These are phyloP conservation scores for Psilopogon haemacephalus DNA, from an alignment of 2,113 vertebrate species.

Conservation along the genomic window DNA sequence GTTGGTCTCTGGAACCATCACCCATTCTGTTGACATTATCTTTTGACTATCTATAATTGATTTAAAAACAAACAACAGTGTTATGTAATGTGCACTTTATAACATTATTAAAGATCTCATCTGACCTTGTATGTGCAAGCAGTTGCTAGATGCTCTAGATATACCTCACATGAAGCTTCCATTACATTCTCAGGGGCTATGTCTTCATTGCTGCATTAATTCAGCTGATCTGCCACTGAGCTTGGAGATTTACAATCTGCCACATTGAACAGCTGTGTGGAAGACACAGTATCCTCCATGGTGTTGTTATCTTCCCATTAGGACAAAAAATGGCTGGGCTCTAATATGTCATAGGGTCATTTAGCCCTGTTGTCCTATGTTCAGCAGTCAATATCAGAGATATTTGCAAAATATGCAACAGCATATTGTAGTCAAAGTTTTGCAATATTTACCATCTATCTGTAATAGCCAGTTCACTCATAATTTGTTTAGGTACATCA, in stretches of 20 bases:
- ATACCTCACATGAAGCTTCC: background rate
- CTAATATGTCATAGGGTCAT: background rate
- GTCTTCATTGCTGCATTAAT: background rate
- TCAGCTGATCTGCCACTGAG: background rate
- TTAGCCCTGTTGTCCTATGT: background rate
- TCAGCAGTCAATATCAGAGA: background rate
- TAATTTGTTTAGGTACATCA: background rate
- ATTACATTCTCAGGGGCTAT: background rate
- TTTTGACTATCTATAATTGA: background rate
- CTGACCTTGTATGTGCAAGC: background rate
- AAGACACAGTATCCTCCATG: background rate
- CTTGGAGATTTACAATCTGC: background rate
- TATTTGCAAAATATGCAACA: background rate
- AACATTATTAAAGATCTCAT: background rate
- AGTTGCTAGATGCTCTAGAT: background rate
- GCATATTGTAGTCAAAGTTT: background rate
- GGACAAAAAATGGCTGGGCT: background rate
- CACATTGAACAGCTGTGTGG: background rate
- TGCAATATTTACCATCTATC: background rate
- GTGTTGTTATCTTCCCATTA: background rate
- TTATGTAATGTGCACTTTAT: background rate
- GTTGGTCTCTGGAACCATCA: conserved; percentile 17
- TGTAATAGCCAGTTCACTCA: background rate
- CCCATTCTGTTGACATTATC: conserved; percentile 22
- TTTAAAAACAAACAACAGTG: conserved; percentile 19